Evolutionary conservation across 2,888 invertebrate genomes (phyloP), one percentile per base, ranked within the genome.

Genomic region (Drosophila austrosaltans): DNA sequence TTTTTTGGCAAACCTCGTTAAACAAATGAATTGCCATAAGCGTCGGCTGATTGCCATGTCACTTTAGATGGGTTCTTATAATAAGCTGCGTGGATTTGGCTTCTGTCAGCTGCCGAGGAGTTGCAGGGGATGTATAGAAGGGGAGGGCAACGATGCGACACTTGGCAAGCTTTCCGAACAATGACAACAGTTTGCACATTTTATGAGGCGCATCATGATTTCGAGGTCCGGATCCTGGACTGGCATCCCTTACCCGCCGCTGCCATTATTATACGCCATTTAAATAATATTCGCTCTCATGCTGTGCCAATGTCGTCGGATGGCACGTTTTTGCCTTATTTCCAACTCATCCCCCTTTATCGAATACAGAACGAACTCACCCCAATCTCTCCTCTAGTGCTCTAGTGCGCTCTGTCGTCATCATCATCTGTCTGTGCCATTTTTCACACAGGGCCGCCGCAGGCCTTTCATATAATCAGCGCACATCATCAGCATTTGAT

Each of bases 251-350:
- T 54, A 16, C 36, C 89, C 83, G 10, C 7, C 36, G 36, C 36
- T 91, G 90, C 91, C 91, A 91, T 91, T 91, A 91, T 91, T 91
- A 91, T 91, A 86, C 90, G 90, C 91, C 91, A 91, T 91, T 91
- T 91, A 91, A 91, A 91, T 90, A 91, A 90, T 91, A 77, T 87
- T 89, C 73, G 85, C 83, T 78, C 86, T 86, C 89, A 87, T 79
- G 87, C 87, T 80, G 89, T 40, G 82, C 71, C 76, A 60, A 74
- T 76, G 78, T 84, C 75, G 77, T 72, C 78, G 20, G 48, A 39
- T 75, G 77, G 72, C 79, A 80, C 78, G 77, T 67, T 66, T 67
- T 59, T 64, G 42, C 57, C 65, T 63, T 53, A 8, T 32, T 54
- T 63, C 2, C 78, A 66, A 84, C 74, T 36, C 36, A 36, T 36